These are phyloP conservation scores for Oxycera nigricornis DNA, from an alignment of 2,888 invertebrate genomes.

Conservation along the genomic window DNA sequence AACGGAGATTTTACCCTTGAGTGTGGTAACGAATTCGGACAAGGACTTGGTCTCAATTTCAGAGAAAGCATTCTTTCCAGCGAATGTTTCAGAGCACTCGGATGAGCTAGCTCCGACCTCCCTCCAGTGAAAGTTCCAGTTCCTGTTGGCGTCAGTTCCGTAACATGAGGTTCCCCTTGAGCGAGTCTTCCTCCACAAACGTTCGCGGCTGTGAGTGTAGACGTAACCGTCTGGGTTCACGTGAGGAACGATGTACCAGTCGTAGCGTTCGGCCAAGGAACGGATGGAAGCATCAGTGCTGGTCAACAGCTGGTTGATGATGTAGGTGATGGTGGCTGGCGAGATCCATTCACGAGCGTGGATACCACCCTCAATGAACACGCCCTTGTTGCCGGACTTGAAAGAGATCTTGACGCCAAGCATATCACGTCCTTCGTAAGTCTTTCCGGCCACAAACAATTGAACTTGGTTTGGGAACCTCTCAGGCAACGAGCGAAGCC, in stretches of 20 bases:
- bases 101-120: constrained; percentile 64
- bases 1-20: constrained; percentile 65
- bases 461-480: constrained; percentile 63
- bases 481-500: constrained; percentile 64
- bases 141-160: constrained; percentile 71
- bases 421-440: constrained; percentile 69
- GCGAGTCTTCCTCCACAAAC: constrained; percentile 73
- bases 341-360: constrained; percentile 81
- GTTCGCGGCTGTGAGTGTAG: constrained; percentile 70
- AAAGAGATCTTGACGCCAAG: constrained; percentile 67
- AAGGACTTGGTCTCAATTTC: constrained; percentile 66
- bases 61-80: constrained; percentile 66
- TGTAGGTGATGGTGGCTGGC: constrained; percentile 69
- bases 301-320: constrained; percentile 68
- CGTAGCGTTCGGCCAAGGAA: constrained; percentile 65
- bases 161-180: constrained; percentile 62
- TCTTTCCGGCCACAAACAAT: constrained; percentile 64
- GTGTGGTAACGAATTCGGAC: constrained; percentile 65
- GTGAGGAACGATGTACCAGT: constrained; percentile 79
- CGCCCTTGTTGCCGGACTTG: constrained; percentile 63
- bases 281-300: constrained; percentile 64
- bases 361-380: constrained; percentile 71
- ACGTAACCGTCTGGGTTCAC: constrained; percentile 80
- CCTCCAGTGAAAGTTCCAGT: constrained; percentile 72
- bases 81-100: constrained; percentile 62